These are phyloP conservation scores for Poecilia picta DNA, from an alignment of 2,797 vertebrate genomes.

Conservation along the genomic window DNA sequence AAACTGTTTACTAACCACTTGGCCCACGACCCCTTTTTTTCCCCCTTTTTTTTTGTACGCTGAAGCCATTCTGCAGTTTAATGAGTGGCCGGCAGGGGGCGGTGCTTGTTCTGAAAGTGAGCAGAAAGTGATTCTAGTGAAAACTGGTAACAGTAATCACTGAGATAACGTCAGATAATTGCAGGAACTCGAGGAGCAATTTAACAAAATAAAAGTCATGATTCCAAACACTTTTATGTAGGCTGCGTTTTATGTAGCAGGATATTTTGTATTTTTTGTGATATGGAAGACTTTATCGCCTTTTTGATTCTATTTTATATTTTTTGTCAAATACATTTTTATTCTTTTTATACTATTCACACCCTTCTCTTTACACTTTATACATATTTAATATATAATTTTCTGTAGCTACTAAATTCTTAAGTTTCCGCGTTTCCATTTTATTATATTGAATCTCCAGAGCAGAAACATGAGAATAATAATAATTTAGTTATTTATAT, in stretches of 20 bases:
- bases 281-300: not conserved
- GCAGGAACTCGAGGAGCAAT: conserved; percentile 9
- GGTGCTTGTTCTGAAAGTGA: conserved; percentile 66
- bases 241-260: not conserved
- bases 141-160: conserved; percentile 14
- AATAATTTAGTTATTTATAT: not conserved
- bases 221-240: not conserved
- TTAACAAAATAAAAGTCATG: conserved; percentile 27
- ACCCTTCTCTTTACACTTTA: too few relatives aligned
- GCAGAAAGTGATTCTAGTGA: conserved; percentile 16
- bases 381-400: too few relatives aligned
- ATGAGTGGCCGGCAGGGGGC: conserved; percentile 57
- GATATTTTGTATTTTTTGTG: not conserved
- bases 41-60: not conserved
- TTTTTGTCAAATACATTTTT: not conserved
- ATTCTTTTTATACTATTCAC: not conserved
- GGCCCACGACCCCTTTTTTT: conserved; percentile 23
- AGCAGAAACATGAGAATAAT: conserved; percentile 13
- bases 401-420: conserved; percentile 28
- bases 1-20: conserved; percentile 45
- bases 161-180: conserved; percentile 12
- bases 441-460: conserved; percentile 45
- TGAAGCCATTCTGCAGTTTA: not conserved
- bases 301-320: not conserved
- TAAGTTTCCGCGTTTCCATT: conserved; percentile 25